Evolutionary conservation across 1,140 invertebrate genomes (phyloP).

Genomic region (Macrosteles quadrilineatus): DNA sequence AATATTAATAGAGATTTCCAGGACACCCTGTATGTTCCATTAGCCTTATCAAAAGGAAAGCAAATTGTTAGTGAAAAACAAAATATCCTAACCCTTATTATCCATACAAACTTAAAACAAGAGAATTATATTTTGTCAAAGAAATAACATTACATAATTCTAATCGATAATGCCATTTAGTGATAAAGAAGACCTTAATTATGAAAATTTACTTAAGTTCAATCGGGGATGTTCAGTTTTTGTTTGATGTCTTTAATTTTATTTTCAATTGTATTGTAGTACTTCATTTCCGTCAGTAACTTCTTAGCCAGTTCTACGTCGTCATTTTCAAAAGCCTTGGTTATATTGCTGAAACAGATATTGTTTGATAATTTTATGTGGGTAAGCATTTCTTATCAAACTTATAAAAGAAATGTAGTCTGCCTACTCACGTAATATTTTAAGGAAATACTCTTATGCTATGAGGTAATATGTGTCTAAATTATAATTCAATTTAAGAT

Average conservation of each 20-base stretch:
- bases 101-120: too few relatives aligned
- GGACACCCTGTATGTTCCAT: too few relatives aligned
- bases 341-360: constrained; percentile 43
- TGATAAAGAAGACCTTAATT: too few relatives aligned
- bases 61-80: too few relatives aligned
- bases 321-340: constrained; percentile 47
- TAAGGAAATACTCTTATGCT: background rate
- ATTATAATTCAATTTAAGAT: background rate
- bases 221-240: constrained; percentile 20
- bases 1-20: too few relatives aligned
- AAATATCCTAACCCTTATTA: too few relatives aligned
- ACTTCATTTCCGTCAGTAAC: constrained; percentile 54
- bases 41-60: too few relatives aligned
- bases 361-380: background rate
- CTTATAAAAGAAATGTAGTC: background rate
- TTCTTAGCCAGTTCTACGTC: constrained; percentile 41
- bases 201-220: too few relatives aligned
- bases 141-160: too few relatives aligned
- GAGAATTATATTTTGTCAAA: too few relatives aligned
- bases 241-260: constrained; percentile 50
- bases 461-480: background rate
- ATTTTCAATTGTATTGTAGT: constrained; percentile 55
- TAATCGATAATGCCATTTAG: too few relatives aligned
- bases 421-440: background rate
- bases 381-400: too few relatives aligned